These are phyloP conservation scores for Cerastis leucographa DNA, from an alignment of 2,888 invertebrate species.

Conservation along the genomic window DNA sequence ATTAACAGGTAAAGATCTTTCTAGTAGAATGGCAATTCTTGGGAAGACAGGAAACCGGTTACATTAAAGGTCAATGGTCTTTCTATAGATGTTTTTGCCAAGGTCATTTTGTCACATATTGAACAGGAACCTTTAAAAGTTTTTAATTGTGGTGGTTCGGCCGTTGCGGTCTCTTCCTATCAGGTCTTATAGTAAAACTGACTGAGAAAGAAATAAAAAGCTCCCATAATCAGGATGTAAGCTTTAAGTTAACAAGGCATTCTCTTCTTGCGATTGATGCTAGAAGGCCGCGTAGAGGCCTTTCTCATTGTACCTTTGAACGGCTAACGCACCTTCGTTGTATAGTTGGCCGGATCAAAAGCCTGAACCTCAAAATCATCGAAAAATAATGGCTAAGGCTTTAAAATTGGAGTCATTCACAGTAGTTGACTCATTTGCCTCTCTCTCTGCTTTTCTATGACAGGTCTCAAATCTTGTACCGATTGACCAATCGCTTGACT, in stretches of 20 bases:
- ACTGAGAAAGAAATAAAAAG: not conserved
- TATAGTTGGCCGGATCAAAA: not conserved
- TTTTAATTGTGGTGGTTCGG: slow-evolving; percentile 3
- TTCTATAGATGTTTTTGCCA: slow-evolving; percentile 28
- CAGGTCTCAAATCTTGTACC: slow-evolving; percentile 6
- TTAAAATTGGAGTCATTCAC: not conserved
- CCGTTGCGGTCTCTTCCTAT: not conserved
- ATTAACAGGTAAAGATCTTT: slow-evolving; percentile 23
- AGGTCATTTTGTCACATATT: slow-evolving; percentile 20
- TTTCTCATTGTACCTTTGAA: slow-evolving; percentile 18
- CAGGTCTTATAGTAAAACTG: not conserved
- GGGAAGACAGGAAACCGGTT: slow-evolving; percentile 18
- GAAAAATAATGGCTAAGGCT: not conserved
- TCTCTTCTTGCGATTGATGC: slow-evolving; percentile 19
- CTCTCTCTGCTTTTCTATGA: not conserved
- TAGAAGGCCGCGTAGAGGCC: slow-evolving; percentile 6
- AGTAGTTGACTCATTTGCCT: not conserved
- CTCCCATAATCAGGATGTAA: not conserved
- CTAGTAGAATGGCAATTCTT: slow-evolving; percentile 3
- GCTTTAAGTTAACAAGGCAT: not conserved
- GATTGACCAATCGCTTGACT: slow-evolving; percentile 46
- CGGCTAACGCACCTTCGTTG: not conserved
- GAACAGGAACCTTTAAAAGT: slow-evolving; percentile 21
- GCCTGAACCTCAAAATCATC: not conserved
- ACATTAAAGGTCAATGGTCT: slow-evolving; percentile 30